These are phyloP conservation scores for Amphibalanus amphitrite DNA, from an alignment of 1,140 invertebrate species.

Conservation along the genomic window DNA sequence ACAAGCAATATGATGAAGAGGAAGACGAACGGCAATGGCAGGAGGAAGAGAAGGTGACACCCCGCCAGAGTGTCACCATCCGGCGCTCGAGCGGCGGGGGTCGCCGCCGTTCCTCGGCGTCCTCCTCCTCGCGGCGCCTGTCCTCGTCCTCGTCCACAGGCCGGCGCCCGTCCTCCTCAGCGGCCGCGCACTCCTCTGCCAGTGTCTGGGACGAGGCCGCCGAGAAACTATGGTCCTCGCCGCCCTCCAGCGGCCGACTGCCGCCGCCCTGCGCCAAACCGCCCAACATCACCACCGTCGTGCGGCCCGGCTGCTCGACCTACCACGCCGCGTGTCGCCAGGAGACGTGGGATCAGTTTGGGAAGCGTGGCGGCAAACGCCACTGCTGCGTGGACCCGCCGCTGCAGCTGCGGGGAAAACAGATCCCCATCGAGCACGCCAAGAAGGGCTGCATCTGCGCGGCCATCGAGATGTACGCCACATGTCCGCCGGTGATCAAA, in stretches of 20 bases:
- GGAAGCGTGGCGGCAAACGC: background rate
- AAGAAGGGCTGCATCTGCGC: background rate
- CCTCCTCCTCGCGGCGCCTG: too few species aligned
- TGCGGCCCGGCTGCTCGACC: background rate
- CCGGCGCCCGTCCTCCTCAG: background rate
- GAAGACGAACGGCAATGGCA: too few species aligned
- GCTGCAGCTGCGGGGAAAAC: background rate
- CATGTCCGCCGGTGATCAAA: background rate
- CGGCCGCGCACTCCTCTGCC: too few species aligned
- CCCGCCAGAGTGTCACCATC: too few species aligned
- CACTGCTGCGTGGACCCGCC: background rate
- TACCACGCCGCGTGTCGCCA: background rate
- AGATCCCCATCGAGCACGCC: background rate
- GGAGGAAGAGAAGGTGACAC: too few species aligned
- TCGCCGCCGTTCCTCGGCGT: background rate
- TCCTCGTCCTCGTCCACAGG: too few species aligned
- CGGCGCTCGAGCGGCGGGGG: too few species aligned
- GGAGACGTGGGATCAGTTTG: background rate
- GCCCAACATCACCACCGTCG: background rate
- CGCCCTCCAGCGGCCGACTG: too few species aligned
- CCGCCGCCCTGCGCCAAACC: background rate
- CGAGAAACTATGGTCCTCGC: background rate
- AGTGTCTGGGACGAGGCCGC: too few species aligned
- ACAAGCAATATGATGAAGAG: too few species aligned
- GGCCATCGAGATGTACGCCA: background rate